phyloP scores from a whole-genome alignment of 2,888 invertebrate genomes.

The Rhagium mordax region DNA sequence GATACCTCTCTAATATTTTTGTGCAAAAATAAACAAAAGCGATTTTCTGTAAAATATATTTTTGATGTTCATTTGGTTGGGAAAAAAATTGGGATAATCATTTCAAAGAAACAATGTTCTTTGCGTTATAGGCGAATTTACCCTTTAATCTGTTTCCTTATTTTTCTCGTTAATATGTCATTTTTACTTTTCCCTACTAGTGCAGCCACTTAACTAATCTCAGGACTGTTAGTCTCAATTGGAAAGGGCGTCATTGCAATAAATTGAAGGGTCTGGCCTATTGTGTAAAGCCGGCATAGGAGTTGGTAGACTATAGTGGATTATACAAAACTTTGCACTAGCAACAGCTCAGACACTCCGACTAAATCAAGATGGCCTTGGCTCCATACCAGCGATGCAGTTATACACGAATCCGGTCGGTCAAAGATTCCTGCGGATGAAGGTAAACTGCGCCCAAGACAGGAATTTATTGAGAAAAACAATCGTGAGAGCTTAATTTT shows the following conservation, averaged over 20 bases:
- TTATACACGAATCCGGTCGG: constrained; percentile 46
- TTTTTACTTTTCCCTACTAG: neutral
- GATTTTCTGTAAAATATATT: no score
- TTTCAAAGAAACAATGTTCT: no score
- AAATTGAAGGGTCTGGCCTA: constrained; percentile 7
- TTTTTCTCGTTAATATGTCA: neutral
- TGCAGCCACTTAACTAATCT: neutral
- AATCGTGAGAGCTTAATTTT: neutral
- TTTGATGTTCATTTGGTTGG: no score
- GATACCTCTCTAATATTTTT: no score
- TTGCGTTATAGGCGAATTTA: no score
- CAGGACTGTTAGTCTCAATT: neutral
- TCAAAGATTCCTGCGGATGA: neutral
- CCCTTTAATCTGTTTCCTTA: no score
- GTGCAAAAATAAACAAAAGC: no score
- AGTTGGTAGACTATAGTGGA: constrained; percentile 15
- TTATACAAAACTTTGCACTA: constrained; percentile 12
- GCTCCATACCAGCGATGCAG: constrained; percentile 60
- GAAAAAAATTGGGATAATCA: no score
- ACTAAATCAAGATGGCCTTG: constrained; percentile 64
- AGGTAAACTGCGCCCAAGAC: neutral
- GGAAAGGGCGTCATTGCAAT: constrained; percentile 1
- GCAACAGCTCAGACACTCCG: constrained; percentile 24
- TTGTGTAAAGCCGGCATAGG: constrained; percentile 5
- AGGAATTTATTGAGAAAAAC: neutral